These are phyloP conservation scores for Phragmatobia fuliginosa DNA, from an alignment of 2,888 invertebrate species.

Conservation along the genomic window DNA sequence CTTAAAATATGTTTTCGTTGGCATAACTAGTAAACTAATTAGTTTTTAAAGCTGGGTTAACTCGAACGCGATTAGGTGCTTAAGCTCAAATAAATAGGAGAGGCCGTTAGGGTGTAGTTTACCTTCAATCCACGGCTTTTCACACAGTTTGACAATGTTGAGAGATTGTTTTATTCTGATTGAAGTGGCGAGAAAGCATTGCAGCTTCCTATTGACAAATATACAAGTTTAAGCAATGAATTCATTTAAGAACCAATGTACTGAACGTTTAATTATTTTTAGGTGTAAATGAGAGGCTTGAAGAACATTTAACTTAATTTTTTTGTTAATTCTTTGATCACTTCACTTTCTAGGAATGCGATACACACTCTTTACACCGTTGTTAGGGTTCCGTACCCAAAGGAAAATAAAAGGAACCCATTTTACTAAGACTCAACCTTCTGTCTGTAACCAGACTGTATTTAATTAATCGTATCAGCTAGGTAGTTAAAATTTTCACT, in stretches of 20 bases:
- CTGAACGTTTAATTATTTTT: background rate
- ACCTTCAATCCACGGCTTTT: conserved; percentile 8
- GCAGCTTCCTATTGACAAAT: background rate
- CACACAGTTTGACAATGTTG: background rate
- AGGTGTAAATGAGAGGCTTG: background rate
- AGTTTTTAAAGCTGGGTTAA: conserved; percentile 46
- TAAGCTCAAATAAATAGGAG: conserved; percentile 47
- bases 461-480: too few relatives aligned
- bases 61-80: conserved; percentile 45
- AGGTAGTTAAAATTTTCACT: too few relatives aligned
- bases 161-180: background rate
- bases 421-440: too few relatives aligned
- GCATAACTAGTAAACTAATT: conserved; percentile 47
- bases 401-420: too few relatives aligned
- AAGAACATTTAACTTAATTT: background rate
- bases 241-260: background rate
- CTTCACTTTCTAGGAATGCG: background rate
- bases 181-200: background rate
- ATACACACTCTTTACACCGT: background rate
- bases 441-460: too few relatives aligned
- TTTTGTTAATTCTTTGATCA: background rate
- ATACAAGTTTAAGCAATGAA: background rate
- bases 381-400: too few relatives aligned
- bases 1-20: conserved; percentile 40
- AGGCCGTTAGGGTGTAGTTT: conserved; percentile 28